These are phyloP conservation scores for Amniataba percoides DNA, from an alignment of 2,797 vertebrate genomes.

Conservation along the genomic window DNA sequence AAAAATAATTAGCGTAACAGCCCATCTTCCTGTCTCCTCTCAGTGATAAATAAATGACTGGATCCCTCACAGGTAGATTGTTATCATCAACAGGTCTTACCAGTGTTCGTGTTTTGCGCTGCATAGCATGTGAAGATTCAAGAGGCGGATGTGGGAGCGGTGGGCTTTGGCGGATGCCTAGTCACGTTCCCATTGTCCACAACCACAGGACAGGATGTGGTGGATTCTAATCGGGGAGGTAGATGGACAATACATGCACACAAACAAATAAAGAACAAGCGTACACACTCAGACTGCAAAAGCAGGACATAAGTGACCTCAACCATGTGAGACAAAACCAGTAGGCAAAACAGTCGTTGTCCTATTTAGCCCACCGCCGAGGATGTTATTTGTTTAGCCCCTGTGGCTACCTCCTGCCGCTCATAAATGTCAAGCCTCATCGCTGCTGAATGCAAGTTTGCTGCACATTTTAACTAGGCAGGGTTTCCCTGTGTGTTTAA, in stretches of 20 bases:
- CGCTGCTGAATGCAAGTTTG: conserved; percentile 49
- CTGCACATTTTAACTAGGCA: conserved; percentile 39
- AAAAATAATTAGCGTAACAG: conserved; percentile 35
- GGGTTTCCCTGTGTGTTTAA: conserved; percentile 42
- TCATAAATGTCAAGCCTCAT: conserved; percentile 60
- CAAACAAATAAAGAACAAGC: conserved; percentile 63
- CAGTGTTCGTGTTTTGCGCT: conserved; percentile 8
- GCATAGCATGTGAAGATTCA: conserved; percentile 57
- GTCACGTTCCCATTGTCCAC: conserved; percentile 68
- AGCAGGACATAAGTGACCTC: conserved; percentile 70
- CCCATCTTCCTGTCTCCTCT: conserved; percentile 23
- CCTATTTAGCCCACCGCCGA: conserved; percentile 51
- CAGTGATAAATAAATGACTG: conserved; percentile 41
- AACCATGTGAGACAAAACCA: conserved; percentile 71
- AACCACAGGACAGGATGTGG: conserved; percentile 83
- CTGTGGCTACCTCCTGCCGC: conserved; percentile 58
- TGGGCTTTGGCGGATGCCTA: conserved; percentile 60
- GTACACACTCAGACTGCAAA: conserved; percentile 32
- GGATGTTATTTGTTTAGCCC: conserved; percentile 81
- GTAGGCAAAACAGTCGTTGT: conserved; percentile 74
- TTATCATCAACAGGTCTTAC: conserved; percentile 37
- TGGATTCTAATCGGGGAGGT: conserved; percentile 70
- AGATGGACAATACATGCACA: conserved; percentile 38
- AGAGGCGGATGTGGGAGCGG: conserved; percentile 70
- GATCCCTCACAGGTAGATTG: conserved; percentile 37